Percentiles rank a stretch among this genome's conserved stretches.
These are phyloP conservation scores for Chloropsis hardwickii DNA, from an alignment of 2,113 vertebrate genomes.

Conservation along the genomic window DNA sequence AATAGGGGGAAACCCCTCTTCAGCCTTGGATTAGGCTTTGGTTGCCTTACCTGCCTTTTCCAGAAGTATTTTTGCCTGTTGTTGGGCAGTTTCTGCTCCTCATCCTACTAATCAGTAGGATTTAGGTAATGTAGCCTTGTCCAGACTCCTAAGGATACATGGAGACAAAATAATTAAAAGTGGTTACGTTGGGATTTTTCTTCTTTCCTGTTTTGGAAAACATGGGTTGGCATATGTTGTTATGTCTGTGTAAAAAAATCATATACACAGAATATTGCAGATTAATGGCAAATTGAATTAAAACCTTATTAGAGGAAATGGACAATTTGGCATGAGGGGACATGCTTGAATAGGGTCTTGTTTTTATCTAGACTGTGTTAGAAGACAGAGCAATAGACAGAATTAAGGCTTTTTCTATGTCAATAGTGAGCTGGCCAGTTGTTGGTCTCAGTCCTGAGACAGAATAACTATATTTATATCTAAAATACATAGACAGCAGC, in stretches of 20 bases:
- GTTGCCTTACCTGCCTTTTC: neutral
- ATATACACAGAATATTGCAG: neutral
- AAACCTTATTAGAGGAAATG: neutral
- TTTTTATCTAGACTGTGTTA: neutral
- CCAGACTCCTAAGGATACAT: neutral
- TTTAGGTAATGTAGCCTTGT: neutral
- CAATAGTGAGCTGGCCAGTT: neutral
- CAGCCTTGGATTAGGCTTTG: neutral
- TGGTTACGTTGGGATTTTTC: neutral
- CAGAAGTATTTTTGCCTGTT: neutral
- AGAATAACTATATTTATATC: neutral
- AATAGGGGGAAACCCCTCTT: neutral
- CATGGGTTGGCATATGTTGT: neutral
- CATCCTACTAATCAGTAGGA: neutral
- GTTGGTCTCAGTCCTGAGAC: neutral
- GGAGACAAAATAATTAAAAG: neutral
- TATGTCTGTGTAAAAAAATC: neutral
- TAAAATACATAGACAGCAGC: neutral
- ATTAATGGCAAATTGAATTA: neutral
- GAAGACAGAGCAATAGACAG: neutral
- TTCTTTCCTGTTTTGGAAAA: neutral
- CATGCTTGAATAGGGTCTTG: neutral
- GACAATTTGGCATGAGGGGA: accelerated
- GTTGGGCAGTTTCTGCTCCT: neutral
- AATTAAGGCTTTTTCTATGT: neutral